A percentile compares a stretch with the other conserved stretches of the same genome.
phyloP scores from a whole-genome alignment of 2,888 invertebrate species.

The Limnephilus rhombicus region DNA sequence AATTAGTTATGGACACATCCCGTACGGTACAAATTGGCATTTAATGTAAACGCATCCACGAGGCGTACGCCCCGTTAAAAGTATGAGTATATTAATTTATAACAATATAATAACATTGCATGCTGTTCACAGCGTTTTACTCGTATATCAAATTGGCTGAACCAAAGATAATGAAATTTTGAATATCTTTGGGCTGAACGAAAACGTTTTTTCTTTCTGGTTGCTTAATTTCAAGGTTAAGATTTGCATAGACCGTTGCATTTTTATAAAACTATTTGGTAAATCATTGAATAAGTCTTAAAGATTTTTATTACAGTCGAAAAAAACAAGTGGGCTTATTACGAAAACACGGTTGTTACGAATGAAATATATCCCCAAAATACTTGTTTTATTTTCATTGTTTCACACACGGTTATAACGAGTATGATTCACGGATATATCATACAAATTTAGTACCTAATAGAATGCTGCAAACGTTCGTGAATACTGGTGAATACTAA shows the following conservation, averaged over 20 bases:
- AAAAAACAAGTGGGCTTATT: not conserved
- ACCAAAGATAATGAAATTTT: too few relatives aligned
- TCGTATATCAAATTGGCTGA: conserved; percentile 17
- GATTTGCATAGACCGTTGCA: conserved; percentile 45
- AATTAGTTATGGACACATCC: not conserved
- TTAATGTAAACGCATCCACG: not conserved
- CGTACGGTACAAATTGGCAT: not conserved
- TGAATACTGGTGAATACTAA: too few relatives aligned
- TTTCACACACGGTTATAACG: too few relatives aligned
- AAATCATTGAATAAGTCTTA: not conserved
- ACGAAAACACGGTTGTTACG: not conserved
- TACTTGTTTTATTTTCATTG: too few relatives aligned
- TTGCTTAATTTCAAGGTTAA: conserved; percentile 43
- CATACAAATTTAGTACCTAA: too few relatives aligned
- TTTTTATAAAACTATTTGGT: not conserved
- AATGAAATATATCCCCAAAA: too few relatives aligned
- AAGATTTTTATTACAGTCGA: not conserved
- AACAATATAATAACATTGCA: conserved; percentile 10
- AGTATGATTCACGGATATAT: too few relatives aligned
- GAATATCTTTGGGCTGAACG: too few relatives aligned
- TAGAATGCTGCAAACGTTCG: too few relatives aligned
- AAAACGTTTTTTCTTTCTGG: conserved; percentile 32
- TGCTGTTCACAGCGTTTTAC: conserved; percentile 9
- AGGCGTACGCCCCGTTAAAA: not conserved
- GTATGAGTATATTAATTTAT: not conserved